Conservation (phyloP, 2,113 vertebrate genomes). For the Sinocyclocheilus anshuiensis region DNA sequence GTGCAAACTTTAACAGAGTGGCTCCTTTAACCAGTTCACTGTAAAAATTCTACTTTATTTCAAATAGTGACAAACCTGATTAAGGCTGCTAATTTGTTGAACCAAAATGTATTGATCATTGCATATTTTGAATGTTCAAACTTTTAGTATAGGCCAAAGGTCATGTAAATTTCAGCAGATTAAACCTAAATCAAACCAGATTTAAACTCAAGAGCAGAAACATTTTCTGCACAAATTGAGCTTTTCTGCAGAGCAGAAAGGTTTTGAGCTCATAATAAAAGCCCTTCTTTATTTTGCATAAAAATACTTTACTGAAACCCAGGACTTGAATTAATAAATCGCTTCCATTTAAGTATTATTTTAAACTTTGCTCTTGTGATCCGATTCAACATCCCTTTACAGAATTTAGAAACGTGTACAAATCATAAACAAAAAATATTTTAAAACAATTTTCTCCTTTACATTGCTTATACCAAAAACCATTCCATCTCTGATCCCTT, state of each 20-base stretch:
- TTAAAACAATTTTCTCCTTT: slow-evolving; percentile 50
- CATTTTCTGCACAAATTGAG: background rate
- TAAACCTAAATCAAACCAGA: background rate
- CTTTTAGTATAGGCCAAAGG: background rate
- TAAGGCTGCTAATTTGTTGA: background rate
- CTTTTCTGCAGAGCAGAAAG: background rate
- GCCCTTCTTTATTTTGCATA: slow-evolving; percentile 6
- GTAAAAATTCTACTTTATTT: background rate
- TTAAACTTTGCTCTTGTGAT: background rate
- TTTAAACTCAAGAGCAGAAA: background rate
- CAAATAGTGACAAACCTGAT: background rate
- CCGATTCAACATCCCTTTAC: background rate
- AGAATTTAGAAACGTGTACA: slow-evolving; percentile 32
- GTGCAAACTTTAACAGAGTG: background rate
- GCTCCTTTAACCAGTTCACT: background rate
- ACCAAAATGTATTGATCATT: background rate
- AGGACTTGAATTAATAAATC: background rate
- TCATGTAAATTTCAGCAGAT: background rate
- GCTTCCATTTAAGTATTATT: background rate
- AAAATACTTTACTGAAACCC: background rate
- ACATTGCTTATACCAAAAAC: slow-evolving; percentile 63
- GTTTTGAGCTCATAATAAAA: background rate
- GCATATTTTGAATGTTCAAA: background rate
- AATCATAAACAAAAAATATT: slow-evolving; percentile 59
- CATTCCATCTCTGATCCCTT: slow-evolving; percentile 71